These are phyloP conservation scores for Ochropleura plecta DNA, from an alignment of 2,888 invertebrate species.

Conservation along the genomic window DNA sequence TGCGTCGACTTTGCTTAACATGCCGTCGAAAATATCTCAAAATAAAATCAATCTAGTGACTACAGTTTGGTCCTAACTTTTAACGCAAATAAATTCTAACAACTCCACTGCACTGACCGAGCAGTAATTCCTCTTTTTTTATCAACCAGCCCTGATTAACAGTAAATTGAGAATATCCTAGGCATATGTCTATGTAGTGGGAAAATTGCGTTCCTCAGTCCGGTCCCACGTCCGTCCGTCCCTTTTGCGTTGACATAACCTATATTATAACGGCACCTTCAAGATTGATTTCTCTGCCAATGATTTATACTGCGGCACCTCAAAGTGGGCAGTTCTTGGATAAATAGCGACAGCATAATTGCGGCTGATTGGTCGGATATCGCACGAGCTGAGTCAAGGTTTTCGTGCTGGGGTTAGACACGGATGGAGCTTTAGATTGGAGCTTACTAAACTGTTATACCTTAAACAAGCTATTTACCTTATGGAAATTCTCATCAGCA, in stretches of 20 bases:
- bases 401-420: slow-evolving; percentile 9
- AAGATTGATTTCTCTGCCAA: slow-evolving; percentile 75
- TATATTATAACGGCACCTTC: slow-evolving; percentile 81
- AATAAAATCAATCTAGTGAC: background rate
- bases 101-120: background rate
- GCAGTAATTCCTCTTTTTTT: slow-evolving; percentile 31
- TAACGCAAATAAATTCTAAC: background rate
- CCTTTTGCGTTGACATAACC: slow-evolving; percentile 85
- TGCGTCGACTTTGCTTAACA: too few relatives aligned
- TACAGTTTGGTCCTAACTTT: background rate
- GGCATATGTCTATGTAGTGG: slow-evolving; percentile 67
- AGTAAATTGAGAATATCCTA: slow-evolving; percentile 78
- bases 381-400: slow-evolving; percentile 51
- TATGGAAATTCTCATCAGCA: background rate
- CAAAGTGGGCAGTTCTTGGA: slow-evolving; percentile 45
- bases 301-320: slow-evolving; percentile 67
- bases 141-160: slow-evolving; percentile 71
- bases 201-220: slow-evolving; percentile 70
- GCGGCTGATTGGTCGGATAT: slow-evolving; percentile 58
- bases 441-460: background rate
- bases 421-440: slow-evolving; percentile 13
- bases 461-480: background rate
- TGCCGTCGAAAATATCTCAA: too few relatives aligned
- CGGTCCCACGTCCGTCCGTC: slow-evolving; percentile 74
- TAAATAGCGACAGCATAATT: slow-evolving; percentile 60